Base-by-base conservation (phyloP, 2,113 vertebrate species). In the Oreotrochilus melanogaster region DNA sequence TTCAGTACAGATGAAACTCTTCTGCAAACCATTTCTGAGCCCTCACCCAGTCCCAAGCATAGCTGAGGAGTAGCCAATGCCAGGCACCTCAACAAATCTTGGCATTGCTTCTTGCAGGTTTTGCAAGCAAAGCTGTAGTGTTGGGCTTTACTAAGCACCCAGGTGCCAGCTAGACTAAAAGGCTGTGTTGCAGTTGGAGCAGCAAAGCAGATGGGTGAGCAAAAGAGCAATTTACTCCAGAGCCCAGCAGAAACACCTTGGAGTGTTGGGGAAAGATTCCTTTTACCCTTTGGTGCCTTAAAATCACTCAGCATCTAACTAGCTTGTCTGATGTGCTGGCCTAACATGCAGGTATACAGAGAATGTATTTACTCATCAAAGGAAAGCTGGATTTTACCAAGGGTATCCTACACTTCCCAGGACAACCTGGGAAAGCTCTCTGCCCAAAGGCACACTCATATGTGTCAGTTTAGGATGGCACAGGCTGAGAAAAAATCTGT, bases 401-500 rank as follows among this genome's bases (percentile, higher is more conserved):
- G 0, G 30, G 78, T 51, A 74, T n/a, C 65, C 39, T 6, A 51
- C 43, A 19, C 47, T 53, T 65, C 30, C 90, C 90, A 76, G 54
- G 57, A 18, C 33, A 78, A 39, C 74, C 71, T 78, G 58, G 62
- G 60, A 85, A 84, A 91, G 72, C 73, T 73, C 80, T 57, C n/a
- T 76, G 30, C 33, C 33, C 39, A 82, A 19, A 74, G 42, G 84
- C 47, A 51, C 73, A 22, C 74, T 73, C 72, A 30, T 42, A 50
- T 1, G 27, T 75, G 92, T 69, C 57, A 76, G 18, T 51, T 82
- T 25, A 85, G 94, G 70, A 90, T 74, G 83, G 95, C 86, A 79
- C 92, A 95, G 93, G 96, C 97, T 96, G 97, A 94, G 95, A 93
- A 94, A 96, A 87, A 93, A 60, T 71, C 58, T 48, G 6, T 82